Base-by-base conservation (phyloP, 2,797 vertebrate genomes). In the Sylvilagus floridanus region DNA sequence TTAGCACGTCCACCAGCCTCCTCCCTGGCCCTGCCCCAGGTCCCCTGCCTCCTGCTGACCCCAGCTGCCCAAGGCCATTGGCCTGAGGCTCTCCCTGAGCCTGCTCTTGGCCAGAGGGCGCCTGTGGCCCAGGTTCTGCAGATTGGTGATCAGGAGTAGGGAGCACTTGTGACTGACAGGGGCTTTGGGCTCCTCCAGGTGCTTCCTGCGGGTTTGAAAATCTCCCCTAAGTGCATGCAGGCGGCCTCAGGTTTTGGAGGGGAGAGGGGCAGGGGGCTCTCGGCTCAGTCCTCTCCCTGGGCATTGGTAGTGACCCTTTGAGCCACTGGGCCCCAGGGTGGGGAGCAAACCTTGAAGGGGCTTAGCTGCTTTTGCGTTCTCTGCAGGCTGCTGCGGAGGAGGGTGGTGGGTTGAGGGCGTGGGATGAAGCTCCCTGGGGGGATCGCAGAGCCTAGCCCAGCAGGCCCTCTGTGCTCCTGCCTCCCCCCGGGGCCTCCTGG, bases 161-260 rank as follows among this genome's bases (percentile, higher is more conserved):
- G 5, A 2, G 22, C 6, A 3, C 21, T 5, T 17, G 37, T 6
- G 14, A 65, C 32, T 0, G 0, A 47, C 42, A 37, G 65, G 63
- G 82, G 30, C 5, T 11, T 7, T 0, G 54, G 14, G 66, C 76
- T 57, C 28, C 32, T 22, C 32, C 47, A 32, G 12, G 8, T 5
- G 32, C 7, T 73, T 32, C 57, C 19, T 13, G 9, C 12, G n/a
- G 35, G 5, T 32, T 66, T 47, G 22, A 16, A 47, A 66, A 66
- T 12, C 35, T 68, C 10, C 32, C 32, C 14, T 32, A 30, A 22
- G 50, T 12, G 5, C 77, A 7, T 14, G 12, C 77, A n/a, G 16
- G 22, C 13, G 7, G 50, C 50, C 72, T 50, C 62, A 37, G 4
- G 37, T 35, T 68, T 87, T 69, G 42, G 32, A 7, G 30, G 42